Evolutionary conservation across 2,113 vertebrate species (phyloP), one percentile per base, ranked within the genome.

Genomic region (Sphaerodactylus townsendi): DNA sequence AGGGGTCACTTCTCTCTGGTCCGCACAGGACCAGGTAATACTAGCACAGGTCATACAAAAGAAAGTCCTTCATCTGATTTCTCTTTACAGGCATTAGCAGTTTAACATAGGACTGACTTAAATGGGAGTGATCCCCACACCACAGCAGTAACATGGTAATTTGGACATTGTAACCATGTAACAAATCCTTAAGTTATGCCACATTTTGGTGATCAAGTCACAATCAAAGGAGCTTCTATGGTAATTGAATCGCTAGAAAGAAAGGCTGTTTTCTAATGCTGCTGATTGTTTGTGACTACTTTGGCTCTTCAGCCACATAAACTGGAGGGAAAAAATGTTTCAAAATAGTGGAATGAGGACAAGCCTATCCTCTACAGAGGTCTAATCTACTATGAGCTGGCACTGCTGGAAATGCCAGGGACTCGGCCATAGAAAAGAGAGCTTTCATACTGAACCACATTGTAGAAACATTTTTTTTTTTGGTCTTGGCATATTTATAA

Each of bases 401-500:
- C n/a, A 53, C 19, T 71, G 23, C 33, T 65, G 81, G 73, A 65
- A 82, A 64, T 74, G 37, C 15, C 33, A 71, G 66, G n/a, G 13
- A 10, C 3, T 10, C 37, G 65, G 6, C 21, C 10, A 8, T 62
- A 64, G 41, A 66, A 66, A 48, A 64, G 56, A n/a, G n/a, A 62
- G 33, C n/a, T n/a, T 39, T 81, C 28, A 30, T 59, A 62, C 53
- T 25, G 28, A 44, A 62, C 28, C n/a, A 35, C 30, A 48, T 73
- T 33, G 53, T 33, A 19, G 80, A 82, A 82, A 64, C 46, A 68
- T 50, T 35, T 56, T n/a, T 76, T 50, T 35, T 56, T n/a, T 76
- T 72, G 84, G 5, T 15, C 86, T n/a, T 83, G 84, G 68, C 37
- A 33, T 3, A 77, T 21, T 81, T 82, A 14, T 59, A 59, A 82